phyloP scores from a whole-genome alignment of 2,113 vertebrate species.

The Tachycineta bicolor region DNA sequence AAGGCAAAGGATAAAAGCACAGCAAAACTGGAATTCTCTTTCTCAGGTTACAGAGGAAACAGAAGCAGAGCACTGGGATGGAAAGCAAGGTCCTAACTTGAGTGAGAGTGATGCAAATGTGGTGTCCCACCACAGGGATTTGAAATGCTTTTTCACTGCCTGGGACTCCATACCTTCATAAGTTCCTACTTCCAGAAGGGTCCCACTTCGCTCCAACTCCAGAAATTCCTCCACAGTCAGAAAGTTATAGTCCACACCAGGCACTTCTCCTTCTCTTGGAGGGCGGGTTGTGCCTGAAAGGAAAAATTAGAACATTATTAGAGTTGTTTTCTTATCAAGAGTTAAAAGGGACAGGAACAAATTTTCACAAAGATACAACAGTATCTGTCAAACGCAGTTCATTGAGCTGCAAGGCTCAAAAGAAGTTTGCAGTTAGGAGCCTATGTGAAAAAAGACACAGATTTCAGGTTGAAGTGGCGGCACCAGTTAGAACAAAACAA shows the following conservation, averaged over 20 bases:
- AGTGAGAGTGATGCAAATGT: accelerated
- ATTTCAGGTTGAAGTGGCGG: not conserved
- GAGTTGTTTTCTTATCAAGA: not conserved
- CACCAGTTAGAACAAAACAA: not conserved
- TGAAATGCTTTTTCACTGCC: not conserved
- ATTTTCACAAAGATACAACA: not conserved
- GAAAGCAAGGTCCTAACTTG: not conserved
- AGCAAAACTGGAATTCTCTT: not conserved
- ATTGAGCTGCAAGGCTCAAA: not conserved
- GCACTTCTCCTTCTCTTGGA: conserved; percentile 93
- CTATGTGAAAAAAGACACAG: not conserved
- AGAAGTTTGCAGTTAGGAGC: not conserved
- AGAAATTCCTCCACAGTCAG: conserved; percentile 93
- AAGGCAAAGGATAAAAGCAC: not conserved
- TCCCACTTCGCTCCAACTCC: conserved; percentile 92
- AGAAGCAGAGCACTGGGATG: not conserved
- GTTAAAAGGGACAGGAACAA: not conserved
- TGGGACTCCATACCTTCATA: conserved; percentile 85
- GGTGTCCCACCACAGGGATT: accelerated
- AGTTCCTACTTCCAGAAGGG: conserved; percentile 95
- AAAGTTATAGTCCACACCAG: conserved; percentile 97
- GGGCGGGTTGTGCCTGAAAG: conserved; percentile 92
- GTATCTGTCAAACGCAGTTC: not conserved
- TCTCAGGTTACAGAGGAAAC: not conserved
- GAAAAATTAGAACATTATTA: not conserved